Evolutionary conservation across 2,113 vertebrate species (phyloP).

Genomic region (Oryzias woworae): DNA sequence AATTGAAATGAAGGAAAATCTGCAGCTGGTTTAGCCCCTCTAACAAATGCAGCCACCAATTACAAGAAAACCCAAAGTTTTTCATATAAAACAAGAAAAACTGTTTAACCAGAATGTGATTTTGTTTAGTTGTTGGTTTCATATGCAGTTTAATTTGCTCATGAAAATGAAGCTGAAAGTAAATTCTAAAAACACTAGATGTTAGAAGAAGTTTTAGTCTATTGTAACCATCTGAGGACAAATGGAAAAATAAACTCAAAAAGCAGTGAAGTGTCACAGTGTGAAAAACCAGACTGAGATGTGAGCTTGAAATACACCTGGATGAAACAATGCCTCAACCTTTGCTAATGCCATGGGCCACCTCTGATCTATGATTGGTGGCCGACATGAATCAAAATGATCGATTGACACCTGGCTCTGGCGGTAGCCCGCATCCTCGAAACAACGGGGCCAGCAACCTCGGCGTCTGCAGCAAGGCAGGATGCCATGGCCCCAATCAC

Average conservation of each 20-base stretch:
- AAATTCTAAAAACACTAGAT: too few relatives aligned
- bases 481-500: slow-evolving; percentile 24
- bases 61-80: too few relatives aligned
- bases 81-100: too few relatives aligned
- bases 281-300: slow-evolving; percentile 7
- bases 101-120: too few relatives aligned
- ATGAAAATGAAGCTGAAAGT: too few relatives aligned
- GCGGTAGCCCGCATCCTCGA: slow-evolving; percentile 44
- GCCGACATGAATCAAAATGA: slow-evolving; percentile 69
- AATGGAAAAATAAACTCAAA: neutral
- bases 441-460: slow-evolving; percentile 47
- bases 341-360: slow-evolving; percentile 63
- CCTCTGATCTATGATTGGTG: slow-evolving; percentile 69
- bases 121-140: too few relatives aligned
- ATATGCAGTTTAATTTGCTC: too few relatives aligned
- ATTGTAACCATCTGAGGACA: neutral
- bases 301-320: slow-evolving; percentile 13
- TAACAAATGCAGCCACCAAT: too few relatives aligned
- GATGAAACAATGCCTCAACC: slow-evolving; percentile 48
- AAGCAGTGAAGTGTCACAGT: neutral
- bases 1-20: too few relatives aligned
- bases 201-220: too few relatives aligned
- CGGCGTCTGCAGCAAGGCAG: slow-evolving; percentile 10
- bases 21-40: too few relatives aligned
- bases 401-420: slow-evolving; percentile 57